A percentile compares a stretch with the other conserved stretches of the same genome.
Conservation (phyloP, 2,888 invertebrate genomes). For the Sphinx pinastri region DNA sequence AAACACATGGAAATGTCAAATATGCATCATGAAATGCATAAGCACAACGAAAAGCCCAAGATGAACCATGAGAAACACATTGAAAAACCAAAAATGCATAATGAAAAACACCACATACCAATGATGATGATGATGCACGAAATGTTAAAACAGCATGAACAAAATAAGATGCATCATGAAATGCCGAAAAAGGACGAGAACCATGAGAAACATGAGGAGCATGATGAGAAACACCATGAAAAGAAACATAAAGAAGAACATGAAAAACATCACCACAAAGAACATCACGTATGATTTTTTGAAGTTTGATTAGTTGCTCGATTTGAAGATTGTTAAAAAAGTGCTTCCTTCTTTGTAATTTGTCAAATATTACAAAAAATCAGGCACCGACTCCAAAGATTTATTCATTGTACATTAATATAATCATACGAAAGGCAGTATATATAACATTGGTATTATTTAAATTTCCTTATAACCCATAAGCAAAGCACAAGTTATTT, state of each 20-base stretch:
- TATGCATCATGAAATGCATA: background rate
- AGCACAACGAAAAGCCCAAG: conserved; percentile 27
- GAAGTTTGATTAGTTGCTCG: background rate
- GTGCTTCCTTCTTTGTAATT: background rate
- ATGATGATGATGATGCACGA: background rate
- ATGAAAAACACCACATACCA: background rate
- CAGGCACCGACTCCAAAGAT: no score
- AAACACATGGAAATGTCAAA: background rate
- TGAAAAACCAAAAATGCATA: background rate
- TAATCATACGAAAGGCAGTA: no score
- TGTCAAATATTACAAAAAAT: background rate
- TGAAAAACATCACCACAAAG: conserved; percentile 33
- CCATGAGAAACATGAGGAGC: conserved; percentile 35
- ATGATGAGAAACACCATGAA: conserved; percentile 30
- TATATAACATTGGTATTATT: no score
- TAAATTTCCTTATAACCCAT: no score
- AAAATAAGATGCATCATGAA: background rate
- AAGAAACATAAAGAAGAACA: conserved; percentile 33
- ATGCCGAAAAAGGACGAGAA: conserved; percentile 27
- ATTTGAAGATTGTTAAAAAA: background rate
- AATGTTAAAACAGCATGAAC: background rate
- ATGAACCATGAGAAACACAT: background rate
- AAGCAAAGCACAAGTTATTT: no score
- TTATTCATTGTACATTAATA: no score
- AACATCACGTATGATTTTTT: conserved; percentile 33